Evolutionary conservation across 2,113 vertebrate genomes (phyloP), one percentile per base, ranked within the genome.

Genomic region (Apteryx mantelli): DNA sequence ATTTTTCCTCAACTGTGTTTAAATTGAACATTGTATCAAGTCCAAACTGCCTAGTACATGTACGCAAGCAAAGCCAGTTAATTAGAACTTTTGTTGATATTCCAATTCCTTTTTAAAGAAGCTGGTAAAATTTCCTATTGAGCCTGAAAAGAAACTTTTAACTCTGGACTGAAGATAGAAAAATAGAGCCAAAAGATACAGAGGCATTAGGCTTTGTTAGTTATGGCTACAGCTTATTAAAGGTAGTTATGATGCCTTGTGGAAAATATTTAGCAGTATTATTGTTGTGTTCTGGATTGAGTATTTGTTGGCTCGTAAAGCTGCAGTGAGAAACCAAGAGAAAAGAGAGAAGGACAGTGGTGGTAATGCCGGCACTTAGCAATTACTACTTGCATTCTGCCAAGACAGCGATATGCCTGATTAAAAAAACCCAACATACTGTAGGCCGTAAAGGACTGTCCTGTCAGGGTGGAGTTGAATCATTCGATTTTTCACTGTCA

Each of bases 401-500:
- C 64, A 77, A 40, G 77, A 74, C n/a, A 86, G 44, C 66, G 22
- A 76, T 40, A 86, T 6, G 81, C 53, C 70, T 82, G 83, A 88
- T 70, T 36, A 22, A 88, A 93, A 69, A 40, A 42, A 11, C 74
- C 16, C 53, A 83, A 97, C 97, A 50, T 97, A 99, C 99, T 99
- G 98, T 97, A 99, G 98, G 38, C 99, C 99, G 9, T 99, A 99
- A 61, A 99, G 99, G 75, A 99, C 99, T 1, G 99, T 99, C 86
- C 99, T 99, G 70, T 99, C 99, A 20, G 99, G 99, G 96, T 99
- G 99, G 78, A 99, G 98, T n/a, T 99, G 97, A 93, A 99, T 99
- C 99, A 99, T 99, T 91, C 98, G 97, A 93, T 99, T 99, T 97
- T 99, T 99, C 96, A 99, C 99, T 4, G 99, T 99, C 93, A 99